Base-by-base conservation (phyloP, 2,797 vertebrate genomes). In the Spinibarbus caldwelli region DNA sequence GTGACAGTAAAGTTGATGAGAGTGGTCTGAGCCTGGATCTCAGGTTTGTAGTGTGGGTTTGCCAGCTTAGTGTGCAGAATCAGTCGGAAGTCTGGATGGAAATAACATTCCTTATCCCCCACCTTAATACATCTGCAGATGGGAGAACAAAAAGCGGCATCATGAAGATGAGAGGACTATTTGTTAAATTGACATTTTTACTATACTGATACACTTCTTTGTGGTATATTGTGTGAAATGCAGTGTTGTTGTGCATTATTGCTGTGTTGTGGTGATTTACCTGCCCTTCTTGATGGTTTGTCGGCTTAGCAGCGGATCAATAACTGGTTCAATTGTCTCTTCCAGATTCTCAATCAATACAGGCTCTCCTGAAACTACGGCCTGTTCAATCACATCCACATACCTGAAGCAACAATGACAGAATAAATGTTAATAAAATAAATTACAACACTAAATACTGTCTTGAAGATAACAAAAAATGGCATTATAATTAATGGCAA, bases 251-350 rank as follows among this genome's bases (percentile, higher is more conserved):
- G 34, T 70, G 52, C 4, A 52, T 52, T 75, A 41, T 80, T 26
- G 10, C 29, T 70, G 45, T 36, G 64, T 14, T 9, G 10, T 15
- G 19, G 45, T 84, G 4, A 7, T 57, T 17, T 49, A 96, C 93
- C 93, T 95, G 91, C 96, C 95, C 92, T 96, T 96, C 93, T 96
- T 94, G 88, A 97, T 96, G 49, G 92, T 94, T 87, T 96, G 93
- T 80, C 94, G 94, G 76, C 93, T 92, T 89, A 96, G 87, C 71
- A 95, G 88, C 29, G 95, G 91, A 87, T 96, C 95, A 80, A 96
- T 93, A 78, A 96, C 89, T 23, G 95, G 95, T 89, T 95, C 93
- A 57, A 94, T 93, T 0, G 91, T 95, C 92, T 97, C 95, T 91
- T 95, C 92, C 0, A 96, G 92, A 87, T 95, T 97, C 89, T 96